These are phyloP conservation scores for Phoeniculus purpureus DNA, from an alignment of 2,797 vertebrate species.

Conservation along the genomic window DNA sequence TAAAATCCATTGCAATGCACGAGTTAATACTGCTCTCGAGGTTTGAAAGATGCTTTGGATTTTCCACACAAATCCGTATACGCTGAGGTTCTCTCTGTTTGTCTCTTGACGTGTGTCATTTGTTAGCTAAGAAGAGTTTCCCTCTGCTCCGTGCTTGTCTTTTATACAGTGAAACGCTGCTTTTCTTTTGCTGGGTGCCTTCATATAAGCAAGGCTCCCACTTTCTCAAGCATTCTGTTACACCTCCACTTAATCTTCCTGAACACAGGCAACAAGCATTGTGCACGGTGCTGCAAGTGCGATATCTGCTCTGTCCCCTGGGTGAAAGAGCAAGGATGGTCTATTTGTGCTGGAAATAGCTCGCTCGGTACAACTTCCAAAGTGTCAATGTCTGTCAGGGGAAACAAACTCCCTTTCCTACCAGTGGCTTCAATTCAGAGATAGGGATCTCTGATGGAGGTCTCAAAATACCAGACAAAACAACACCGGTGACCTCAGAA, in stretches of 20 bases:
- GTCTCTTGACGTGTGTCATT: neutral
- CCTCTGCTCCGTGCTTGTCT: neutral
- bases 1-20: conserved; percentile 8
- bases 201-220: neutral
- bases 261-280: neutral
- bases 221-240: neutral
- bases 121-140: neutral
- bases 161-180: neutral
- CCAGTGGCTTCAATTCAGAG: neutral
- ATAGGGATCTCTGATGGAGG: neutral
- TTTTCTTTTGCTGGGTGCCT: neutral
- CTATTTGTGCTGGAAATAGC: neutral
- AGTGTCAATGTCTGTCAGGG: neutral
- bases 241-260: neutral
- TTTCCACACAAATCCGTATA: neutral
- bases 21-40: conserved; percentile 40
- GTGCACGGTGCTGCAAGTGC: neutral
- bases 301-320: neutral
- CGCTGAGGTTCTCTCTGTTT: neutral
- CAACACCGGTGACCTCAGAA: neutral
- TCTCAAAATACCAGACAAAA: neutral
- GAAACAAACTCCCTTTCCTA: neutral
- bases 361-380: neutral
- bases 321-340: neutral
- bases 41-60: conserved; percentile 7